These are phyloP conservation scores for Simalia tracyae DNA, from an alignment of 2,797 vertebrate species.

Conservation along the genomic window DNA sequence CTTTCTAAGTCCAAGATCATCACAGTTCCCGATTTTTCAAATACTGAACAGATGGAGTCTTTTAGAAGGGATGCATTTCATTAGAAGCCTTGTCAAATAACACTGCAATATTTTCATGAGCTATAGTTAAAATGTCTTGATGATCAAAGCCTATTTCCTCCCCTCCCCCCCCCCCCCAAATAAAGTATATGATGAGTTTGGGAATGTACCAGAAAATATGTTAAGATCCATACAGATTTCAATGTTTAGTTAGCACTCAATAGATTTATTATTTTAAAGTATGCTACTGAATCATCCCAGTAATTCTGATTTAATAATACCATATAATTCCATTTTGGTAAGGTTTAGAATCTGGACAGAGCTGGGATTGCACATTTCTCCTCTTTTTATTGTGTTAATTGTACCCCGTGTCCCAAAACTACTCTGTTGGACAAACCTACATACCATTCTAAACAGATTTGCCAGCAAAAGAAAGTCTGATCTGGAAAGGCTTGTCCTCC, in stretches of 20 bases:
- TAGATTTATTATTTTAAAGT: background rate
- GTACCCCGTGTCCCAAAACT: background rate
- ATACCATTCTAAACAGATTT: background rate
- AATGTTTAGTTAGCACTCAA: background rate
- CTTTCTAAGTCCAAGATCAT: slow-evolving; percentile 53
- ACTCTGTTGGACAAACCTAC: background rate
- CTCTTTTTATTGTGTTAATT: background rate
- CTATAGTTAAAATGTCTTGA: slow-evolving; percentile 24
- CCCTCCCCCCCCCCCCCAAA: background rate
- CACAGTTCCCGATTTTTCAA: slow-evolving; percentile 26
- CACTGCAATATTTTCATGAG: slow-evolving; percentile 38
- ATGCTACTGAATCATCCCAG: background rate
- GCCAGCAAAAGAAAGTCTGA: background rate
- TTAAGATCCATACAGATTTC: background rate
- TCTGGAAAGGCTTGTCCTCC: background rate
- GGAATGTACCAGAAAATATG: slow-evolving; percentile 3
- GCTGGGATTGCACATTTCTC: background rate
- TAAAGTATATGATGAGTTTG: slow-evolving; percentile 33
- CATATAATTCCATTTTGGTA: background rate
- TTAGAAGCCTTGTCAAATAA: slow-evolving; percentile 55
- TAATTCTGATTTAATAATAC: background rate
- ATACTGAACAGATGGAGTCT: slow-evolving; percentile 37
- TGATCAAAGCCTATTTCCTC: slow-evolving; percentile 13
- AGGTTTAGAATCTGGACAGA: background rate
- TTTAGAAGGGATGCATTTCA: slow-evolving; percentile 44